Conservation (phyloP, 2,797 vertebrate species). For the Scomberomorus guttatus region DNA sequence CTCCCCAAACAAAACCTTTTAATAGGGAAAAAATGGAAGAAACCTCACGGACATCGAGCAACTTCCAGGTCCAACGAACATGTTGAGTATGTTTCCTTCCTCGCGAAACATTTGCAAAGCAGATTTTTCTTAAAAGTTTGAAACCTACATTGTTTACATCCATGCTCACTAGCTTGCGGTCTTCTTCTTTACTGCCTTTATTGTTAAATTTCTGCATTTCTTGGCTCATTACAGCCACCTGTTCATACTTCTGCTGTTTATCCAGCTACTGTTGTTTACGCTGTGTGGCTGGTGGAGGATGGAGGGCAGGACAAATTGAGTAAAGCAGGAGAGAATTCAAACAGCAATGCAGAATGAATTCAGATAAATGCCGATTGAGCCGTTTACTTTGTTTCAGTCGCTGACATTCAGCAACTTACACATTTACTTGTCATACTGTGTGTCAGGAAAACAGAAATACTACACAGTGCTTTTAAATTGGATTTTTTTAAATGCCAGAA, state of each 20-base stretch:
- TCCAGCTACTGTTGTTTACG: neutral
- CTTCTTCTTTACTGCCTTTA: too few species aligned
- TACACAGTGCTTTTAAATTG: neutral
- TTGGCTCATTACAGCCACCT: too few species aligned
- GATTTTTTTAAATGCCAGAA: neutral
- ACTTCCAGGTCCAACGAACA: too few species aligned
- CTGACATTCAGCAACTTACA: slow-evolving; percentile 16
- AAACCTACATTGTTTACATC: too few species aligned
- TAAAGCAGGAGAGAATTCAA: neutral
- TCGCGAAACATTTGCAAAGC: too few species aligned
- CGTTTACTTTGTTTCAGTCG: slow-evolving; percentile 2
- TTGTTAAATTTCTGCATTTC: too few species aligned
- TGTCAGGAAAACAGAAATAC: neutral
- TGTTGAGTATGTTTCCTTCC: too few species aligned
- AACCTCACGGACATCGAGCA: too few species aligned
- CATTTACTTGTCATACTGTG: slow-evolving; percentile 22
- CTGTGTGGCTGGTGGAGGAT: neutral
- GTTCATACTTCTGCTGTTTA: neutral
- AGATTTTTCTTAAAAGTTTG: too few species aligned
- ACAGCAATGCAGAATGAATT: slow-evolving; percentile 8
- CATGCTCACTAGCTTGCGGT: too few species aligned
- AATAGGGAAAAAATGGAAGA: too few species aligned
- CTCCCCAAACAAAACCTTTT: too few species aligned
- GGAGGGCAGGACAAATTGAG: neutral
- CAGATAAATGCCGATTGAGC: neutral